phyloP scores from a whole-genome alignment of 2,888 invertebrate genomes.

The Metacarcinus magister region DNA sequence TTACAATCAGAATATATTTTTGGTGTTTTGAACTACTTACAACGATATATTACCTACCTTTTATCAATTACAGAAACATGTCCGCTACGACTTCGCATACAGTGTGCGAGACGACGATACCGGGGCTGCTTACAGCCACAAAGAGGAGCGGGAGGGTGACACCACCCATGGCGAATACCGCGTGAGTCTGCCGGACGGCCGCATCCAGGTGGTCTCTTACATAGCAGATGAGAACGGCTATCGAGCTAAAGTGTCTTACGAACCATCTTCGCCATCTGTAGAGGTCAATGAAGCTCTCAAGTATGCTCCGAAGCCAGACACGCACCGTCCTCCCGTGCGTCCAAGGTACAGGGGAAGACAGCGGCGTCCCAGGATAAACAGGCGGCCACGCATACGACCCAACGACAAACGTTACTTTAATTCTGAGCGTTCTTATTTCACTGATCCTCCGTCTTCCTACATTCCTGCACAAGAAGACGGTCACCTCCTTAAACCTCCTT shows the following conservation, averaged over 20 bases:
- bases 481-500: not conserved
- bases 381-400: slow-evolving; percentile 45
- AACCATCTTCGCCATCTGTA: slow-evolving; percentile 28
- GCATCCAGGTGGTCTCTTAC: slow-evolving; percentile 72
- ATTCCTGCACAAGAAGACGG: not conserved
- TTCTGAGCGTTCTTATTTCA: not conserved
- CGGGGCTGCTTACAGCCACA: slow-evolving; percentile 74
- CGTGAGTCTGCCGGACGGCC: slow-evolving; percentile 70
- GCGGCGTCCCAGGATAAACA: slow-evolving; percentile 55
- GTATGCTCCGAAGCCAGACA: slow-evolving; percentile 43
- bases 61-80: slow-evolving; percentile 66
- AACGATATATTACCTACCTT: not conserved
- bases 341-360: slow-evolving; percentile 17
- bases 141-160: slow-evolving; percentile 68
- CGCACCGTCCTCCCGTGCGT: not conserved
- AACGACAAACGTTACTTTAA: not conserved
- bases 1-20: not conserved
- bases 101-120: slow-evolving; percentile 76
- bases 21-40: not conserved
- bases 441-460: not conserved
- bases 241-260: slow-evolving; percentile 74
- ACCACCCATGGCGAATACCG: slow-evolving; percentile 69
- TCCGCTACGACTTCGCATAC: slow-evolving; percentile 78
- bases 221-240: slow-evolving; percentile 75
- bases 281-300: not conserved